Evolutionary conservation across 1,140 invertebrate species (phyloP).

Genomic region (Lucilia sericata): DNA sequence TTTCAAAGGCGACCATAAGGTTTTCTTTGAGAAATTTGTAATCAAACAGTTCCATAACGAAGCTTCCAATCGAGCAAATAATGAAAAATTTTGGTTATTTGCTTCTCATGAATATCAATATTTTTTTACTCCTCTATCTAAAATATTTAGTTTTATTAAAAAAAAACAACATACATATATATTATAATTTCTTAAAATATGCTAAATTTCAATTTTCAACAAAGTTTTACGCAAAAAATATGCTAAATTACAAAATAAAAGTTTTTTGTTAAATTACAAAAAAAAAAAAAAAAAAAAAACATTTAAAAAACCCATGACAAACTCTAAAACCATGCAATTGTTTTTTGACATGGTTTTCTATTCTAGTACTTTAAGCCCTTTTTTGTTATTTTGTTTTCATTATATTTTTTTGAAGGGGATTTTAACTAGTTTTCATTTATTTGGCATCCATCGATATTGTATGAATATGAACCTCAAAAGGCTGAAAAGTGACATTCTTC

Average conservation of each 20-base stretch:
- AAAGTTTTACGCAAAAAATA: not conserved
- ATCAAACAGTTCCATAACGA: too few relatives aligned
- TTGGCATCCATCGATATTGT: conserved; percentile 23
- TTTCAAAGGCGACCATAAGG: too few relatives aligned
- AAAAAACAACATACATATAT: too few relatives aligned
- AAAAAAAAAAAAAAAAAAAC: not conserved
- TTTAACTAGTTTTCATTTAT: conserved; percentile 25
- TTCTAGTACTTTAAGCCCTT: not conserved
- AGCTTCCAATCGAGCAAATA: too few relatives aligned
- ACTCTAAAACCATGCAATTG: not conserved
- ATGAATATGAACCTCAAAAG: conserved; percentile 20
- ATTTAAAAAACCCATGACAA: not conserved
- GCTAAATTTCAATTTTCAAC: too few relatives aligned
- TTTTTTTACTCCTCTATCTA: too few relatives aligned
- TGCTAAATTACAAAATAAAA: not conserved
- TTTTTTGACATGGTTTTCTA: conserved; percentile 11
- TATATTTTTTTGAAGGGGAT: not conserved
- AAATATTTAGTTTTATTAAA: too few relatives aligned
- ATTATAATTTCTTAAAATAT: too few relatives aligned
- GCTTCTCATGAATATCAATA: too few relatives aligned
- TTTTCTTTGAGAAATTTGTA: too few relatives aligned
- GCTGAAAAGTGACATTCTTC: not conserved
- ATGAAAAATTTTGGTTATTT: too few relatives aligned
- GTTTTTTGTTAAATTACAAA: not conserved
- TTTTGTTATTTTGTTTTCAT: not conserved